Conservation (phyloP, 2,797 vertebrate species). For the Garrulus glandarius region DNA sequence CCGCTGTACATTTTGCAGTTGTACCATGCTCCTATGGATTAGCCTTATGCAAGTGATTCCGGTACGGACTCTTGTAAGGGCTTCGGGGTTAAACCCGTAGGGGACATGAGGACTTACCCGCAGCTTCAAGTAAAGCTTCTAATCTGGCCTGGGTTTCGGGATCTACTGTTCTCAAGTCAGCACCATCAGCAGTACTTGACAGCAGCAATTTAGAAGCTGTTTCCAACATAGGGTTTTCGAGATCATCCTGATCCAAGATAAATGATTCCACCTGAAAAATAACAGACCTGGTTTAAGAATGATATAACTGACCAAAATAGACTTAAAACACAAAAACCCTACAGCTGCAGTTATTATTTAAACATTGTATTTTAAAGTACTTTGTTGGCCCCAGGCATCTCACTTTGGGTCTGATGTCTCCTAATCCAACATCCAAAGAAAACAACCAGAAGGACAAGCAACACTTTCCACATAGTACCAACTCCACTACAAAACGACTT, state of each 20-base stretch:
- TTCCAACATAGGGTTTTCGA: conserved; percentile 84
- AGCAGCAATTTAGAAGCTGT: conserved; percentile 82
- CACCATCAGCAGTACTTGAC: conserved; percentile 80
- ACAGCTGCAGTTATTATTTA: neutral
- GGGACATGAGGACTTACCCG: conserved; percentile 61
- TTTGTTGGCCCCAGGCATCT: neutral
- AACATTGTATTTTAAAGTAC: neutral
- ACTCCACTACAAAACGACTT: neutral
- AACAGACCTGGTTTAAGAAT: neutral
- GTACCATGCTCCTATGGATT: neutral
- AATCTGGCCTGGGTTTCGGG: conserved; percentile 83
- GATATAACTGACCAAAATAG: neutral
- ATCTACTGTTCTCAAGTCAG: conserved; percentile 83
- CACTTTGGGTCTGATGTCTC: neutral
- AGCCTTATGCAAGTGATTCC: neutral
- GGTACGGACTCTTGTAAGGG: rapidly evolving
- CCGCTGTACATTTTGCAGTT: rapidly evolving
- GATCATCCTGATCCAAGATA: conserved; percentile 84
- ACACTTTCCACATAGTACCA: neutral
- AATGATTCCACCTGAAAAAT: conserved; percentile 79
- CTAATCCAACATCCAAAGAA: neutral
- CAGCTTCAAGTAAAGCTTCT: conserved; percentile 83
- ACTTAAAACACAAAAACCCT: neutral
- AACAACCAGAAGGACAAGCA: neutral
- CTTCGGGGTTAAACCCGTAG: neutral